Evolutionary conservation across 2,113 vertebrate genomes (phyloP).

Genomic region (Psilopogon haemacephalus): DNA sequence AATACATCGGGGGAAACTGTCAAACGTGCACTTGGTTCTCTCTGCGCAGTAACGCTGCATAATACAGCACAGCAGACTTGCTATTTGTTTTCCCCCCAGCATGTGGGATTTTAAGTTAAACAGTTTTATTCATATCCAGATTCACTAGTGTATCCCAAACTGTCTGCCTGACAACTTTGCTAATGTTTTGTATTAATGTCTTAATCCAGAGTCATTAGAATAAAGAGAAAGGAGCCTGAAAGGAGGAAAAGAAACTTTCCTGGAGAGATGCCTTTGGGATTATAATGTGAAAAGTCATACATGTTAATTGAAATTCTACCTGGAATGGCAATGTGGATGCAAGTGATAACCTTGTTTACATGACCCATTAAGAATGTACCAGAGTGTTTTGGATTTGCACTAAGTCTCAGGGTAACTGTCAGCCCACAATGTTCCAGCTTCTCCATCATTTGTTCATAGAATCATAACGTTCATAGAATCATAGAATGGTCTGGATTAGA

Average conservation of each 20-base stretch:
- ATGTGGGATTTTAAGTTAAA: constrained; percentile 38
- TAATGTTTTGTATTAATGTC: constrained; percentile 45
- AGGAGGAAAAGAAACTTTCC: neutral
- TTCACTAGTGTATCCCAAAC: constrained; percentile 37
- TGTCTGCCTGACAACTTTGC: constrained; percentile 54
- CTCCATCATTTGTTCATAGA: neutral
- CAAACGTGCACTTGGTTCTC: constrained; percentile 11
- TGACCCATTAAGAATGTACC: neutral
- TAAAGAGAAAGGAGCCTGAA: neutral
- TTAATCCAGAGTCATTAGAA: constrained; percentile 58
- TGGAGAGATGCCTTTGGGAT: neutral
- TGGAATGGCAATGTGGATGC: neutral
- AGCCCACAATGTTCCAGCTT: neutral
- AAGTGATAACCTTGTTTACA: neutral
- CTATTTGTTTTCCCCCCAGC: constrained; percentile 34
- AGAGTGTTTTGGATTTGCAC: neutral
- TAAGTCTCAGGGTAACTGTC: neutral
- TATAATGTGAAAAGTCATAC: neutral
- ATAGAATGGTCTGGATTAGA: neutral
- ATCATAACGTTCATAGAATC: neutral
- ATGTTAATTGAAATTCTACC: neutral
- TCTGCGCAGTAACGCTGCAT: neutral
- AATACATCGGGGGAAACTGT: constrained; percentile 4
- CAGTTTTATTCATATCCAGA: constrained; percentile 32
- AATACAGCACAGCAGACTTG: constrained; percentile 18